Base-by-base conservation (phyloP, 2,888 invertebrate species). In the Papilio elwesi region DNA sequence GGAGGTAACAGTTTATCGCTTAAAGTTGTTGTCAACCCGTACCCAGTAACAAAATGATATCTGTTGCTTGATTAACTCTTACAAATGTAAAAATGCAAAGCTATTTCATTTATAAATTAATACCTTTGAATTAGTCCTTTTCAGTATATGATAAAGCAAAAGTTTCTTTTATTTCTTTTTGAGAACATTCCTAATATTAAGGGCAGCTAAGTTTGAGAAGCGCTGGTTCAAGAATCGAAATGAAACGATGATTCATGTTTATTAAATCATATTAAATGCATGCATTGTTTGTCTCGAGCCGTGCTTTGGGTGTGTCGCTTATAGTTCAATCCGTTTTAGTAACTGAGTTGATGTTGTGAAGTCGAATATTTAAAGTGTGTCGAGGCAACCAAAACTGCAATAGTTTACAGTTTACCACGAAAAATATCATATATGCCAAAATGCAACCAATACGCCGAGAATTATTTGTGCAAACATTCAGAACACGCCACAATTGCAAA, bases 251-350 rank as follows among this genome's bases (percentile, higher is more conserved):
- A 73, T 65, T 74, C 53, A 73, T 80, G 80, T 79, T 81, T 79
- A 79, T 82, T 79, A 82, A 82, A 81, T 83, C 79, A 82, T 83
- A 81, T 78, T 74, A 79, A 81, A 82, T 85, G 83, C 84, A 84
- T 81, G 83, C 75, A 77, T 80, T 75, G 74, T 80, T 77, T 78
- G 79, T 82, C 81, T 79, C 79, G 79, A 76, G 75, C 74, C 74
- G 79, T 76, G 80, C 79, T 76, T 71, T 66, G 68, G 62, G 67
- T 70, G 63, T 71, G 69, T 63, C 76, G 74, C 65, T 69, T 69
- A 38, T 71, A 67, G 71, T 70, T 72, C 47, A 63, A 53, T 64
- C 55, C 49, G 63, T n/a, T 48, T 47, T 36, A 62, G 67, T 74
- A 4, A 26, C 65, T 71, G 57, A 74, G 66, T 73, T 67, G 11